Conservation (phyloP, 1,140 invertebrate genomes). For the Chionoecetes opilio region DNA sequence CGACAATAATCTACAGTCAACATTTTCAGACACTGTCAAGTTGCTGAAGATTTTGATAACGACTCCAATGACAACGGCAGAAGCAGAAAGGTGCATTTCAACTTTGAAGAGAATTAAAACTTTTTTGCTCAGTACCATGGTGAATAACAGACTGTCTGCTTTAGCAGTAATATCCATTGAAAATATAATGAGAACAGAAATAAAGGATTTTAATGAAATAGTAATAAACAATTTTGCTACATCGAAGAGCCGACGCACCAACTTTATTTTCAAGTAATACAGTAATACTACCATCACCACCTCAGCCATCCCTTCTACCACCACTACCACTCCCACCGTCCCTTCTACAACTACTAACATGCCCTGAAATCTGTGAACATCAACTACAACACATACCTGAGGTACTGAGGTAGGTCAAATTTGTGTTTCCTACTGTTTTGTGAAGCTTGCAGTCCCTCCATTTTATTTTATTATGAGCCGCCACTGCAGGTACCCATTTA, state of each 20-base stretch:
- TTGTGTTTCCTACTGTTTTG: too few relatives aligned
- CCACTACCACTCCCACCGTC: too few relatives aligned
- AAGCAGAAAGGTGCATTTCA: constrained; percentile 76
- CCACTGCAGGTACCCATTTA: too few relatives aligned
- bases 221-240: constrained; percentile 57
- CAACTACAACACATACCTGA: too few relatives aligned
- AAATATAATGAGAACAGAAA: constrained; percentile 48
- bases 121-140: constrained; percentile 61
- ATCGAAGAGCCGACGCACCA: background rate
- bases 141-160: constrained; percentile 64
- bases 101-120: constrained; percentile 76
- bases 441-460: too few relatives aligned
- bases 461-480: too few relatives aligned
- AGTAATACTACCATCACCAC: too few relatives aligned
- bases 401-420: too few relatives aligned
- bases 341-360: too few relatives aligned
- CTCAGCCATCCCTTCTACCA: too few relatives aligned
- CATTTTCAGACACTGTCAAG: constrained; percentile 74
- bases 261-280: constrained; percentile 50
- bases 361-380: too few relatives aligned
- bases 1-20: constrained; percentile 57
- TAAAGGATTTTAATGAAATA: constrained; percentile 42
- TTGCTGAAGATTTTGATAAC: constrained; percentile 76
- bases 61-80: constrained; percentile 72
- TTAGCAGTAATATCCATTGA: constrained; percentile 75